Percentiles rank a stretch among this genome's conserved stretches.
Evolutionary conservation across 2,888 invertebrate genomes (phyloP).

Genomic region (Ectobius pallidus): DNA sequence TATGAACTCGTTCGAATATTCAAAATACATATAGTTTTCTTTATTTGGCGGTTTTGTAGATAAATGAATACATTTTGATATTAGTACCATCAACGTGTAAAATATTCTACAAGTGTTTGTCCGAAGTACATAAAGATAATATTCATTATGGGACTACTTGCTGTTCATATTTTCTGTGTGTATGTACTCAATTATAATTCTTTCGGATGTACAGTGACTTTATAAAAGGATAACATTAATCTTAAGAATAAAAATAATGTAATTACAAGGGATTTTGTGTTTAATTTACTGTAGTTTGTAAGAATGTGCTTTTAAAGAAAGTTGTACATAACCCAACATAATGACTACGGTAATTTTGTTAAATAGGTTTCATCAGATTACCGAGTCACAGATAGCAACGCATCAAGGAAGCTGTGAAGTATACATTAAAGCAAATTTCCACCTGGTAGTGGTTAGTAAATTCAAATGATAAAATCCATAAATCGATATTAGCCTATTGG

Average conservation of each 20-base stretch:
- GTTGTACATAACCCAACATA: too few species aligned
- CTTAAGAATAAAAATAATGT: constrained; percentile 18
- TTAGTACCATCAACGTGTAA: constrained; percentile 22
- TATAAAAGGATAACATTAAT: constrained; percentile 15
- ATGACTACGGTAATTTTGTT: too few species aligned
- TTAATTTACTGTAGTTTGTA: too few species aligned
- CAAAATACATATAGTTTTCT: constrained; percentile 7
- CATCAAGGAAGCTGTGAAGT: too few species aligned
- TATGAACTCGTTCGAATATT: background rate
- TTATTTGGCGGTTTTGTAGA: constrained; percentile 16
- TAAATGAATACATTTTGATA: constrained; percentile 27
- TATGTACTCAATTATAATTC: constrained; percentile 15
- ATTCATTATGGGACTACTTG: background rate
- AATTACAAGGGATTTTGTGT: background rate
- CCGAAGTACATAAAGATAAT: constrained; percentile 9
- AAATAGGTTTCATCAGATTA: too few species aligned
- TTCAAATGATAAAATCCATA: too few species aligned
- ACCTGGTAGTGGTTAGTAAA: too few species aligned
- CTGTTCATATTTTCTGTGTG: constrained; percentile 31
- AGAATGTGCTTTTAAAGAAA: too few species aligned
- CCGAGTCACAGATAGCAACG: too few species aligned
- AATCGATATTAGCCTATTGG: too few species aligned
- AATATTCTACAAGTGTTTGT: constrained; percentile 27
- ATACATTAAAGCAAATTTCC: too few species aligned
- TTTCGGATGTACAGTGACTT: constrained; percentile 27